phyloP scores from a whole-genome alignment of 1,140 invertebrate genomes.

The Aethina tumida region DNA sequence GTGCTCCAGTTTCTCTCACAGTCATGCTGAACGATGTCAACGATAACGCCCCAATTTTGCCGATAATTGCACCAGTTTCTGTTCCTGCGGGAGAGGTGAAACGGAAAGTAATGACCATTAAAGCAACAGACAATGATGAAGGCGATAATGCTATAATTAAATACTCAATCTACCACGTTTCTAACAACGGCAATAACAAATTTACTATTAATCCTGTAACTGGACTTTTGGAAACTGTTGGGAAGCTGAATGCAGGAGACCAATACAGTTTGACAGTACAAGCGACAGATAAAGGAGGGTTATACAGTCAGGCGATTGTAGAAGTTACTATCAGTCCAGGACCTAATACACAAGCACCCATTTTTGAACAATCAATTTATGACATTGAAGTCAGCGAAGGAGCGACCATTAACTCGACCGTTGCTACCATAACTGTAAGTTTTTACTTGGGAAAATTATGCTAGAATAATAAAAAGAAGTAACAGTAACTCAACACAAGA shows the following conservation, averaged over 20 bases:
- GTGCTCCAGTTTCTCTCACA: slow-evolving; percentile 65
- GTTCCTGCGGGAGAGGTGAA: slow-evolving; percentile 72
- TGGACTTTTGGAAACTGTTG: slow-evolving; percentile 65
- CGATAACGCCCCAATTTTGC: slow-evolving; percentile 71
- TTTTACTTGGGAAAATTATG: too few species aligned
- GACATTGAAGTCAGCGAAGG: slow-evolving; percentile 82
- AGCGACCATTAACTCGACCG: slow-evolving; percentile 73
- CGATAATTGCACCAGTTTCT: slow-evolving; percentile 62
- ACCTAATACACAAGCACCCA: slow-evolving; percentile 74
- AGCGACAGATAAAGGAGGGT: slow-evolving; percentile 60
- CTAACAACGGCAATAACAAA: slow-evolving; percentile 76
- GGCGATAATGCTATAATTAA: slow-evolving; percentile 71
- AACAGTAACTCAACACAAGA: too few species aligned
- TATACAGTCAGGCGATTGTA: slow-evolving; percentile 70
- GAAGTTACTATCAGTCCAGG: slow-evolving; percentile 72
- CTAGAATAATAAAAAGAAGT: too few species aligned
- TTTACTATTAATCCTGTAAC: slow-evolving; percentile 74
- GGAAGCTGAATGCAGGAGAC: slow-evolving; percentile 72
- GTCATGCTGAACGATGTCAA: slow-evolving; percentile 75
- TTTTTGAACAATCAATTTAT: slow-evolving; percentile 68
- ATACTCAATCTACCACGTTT: slow-evolving; percentile 78
- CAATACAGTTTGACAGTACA: slow-evolving; percentile 82
- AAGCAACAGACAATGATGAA: slow-evolving; percentile 76
- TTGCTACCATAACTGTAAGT: slow-evolving; percentile 55
- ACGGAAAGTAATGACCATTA: slow-evolving; percentile 64